phyloP scores from a whole-genome alignment of 2,888 invertebrate species.

The Chrysotoxum bicinctum region DNA sequence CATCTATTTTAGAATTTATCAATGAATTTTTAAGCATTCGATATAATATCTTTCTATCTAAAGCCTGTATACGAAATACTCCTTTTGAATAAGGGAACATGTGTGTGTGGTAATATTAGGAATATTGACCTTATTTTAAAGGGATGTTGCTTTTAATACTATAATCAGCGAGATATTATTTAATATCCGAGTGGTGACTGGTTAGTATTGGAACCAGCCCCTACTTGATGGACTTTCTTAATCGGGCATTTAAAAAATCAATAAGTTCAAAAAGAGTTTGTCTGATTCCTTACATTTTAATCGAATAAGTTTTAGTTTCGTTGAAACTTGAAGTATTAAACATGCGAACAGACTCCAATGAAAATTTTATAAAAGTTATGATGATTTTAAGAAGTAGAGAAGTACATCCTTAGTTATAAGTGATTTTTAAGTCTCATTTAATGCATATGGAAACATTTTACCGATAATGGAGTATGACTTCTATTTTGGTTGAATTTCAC shows the following conservation, averaged over 20 bases:
- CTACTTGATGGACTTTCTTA: conserved; percentile 33
- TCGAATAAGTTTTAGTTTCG: neutral
- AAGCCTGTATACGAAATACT: neutral
- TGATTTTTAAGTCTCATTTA: too few relatives aligned
- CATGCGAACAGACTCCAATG: too few relatives aligned
- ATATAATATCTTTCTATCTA: conserved; percentile 45
- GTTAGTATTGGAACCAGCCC: neutral
- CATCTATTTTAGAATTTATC: conserved; percentile 64
- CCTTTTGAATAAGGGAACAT: conserved; percentile 56
- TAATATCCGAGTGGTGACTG: neutral
- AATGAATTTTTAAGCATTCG: conserved; percentile 70
- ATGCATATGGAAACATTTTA: too few relatives aligned
- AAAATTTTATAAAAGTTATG: too few relatives aligned
- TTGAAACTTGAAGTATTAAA: neutral
- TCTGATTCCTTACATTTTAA: neutral
- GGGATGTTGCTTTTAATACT: neutral
- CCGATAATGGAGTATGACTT: too few relatives aligned
- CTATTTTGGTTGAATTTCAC: too few relatives aligned
- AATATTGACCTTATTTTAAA: conserved; percentile 54
- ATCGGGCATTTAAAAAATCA: conserved; percentile 61
- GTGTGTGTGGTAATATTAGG: conserved; percentile 29
- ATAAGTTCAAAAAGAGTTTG: conserved; percentile 38
- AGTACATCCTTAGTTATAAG: too few relatives aligned
- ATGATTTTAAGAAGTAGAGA: too few relatives aligned
- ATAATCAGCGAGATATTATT: neutral